These are phyloP conservation scores for Galerucella pusilla DNA, from an alignment of 2,888 invertebrate species.

Conservation along the genomic window DNA sequence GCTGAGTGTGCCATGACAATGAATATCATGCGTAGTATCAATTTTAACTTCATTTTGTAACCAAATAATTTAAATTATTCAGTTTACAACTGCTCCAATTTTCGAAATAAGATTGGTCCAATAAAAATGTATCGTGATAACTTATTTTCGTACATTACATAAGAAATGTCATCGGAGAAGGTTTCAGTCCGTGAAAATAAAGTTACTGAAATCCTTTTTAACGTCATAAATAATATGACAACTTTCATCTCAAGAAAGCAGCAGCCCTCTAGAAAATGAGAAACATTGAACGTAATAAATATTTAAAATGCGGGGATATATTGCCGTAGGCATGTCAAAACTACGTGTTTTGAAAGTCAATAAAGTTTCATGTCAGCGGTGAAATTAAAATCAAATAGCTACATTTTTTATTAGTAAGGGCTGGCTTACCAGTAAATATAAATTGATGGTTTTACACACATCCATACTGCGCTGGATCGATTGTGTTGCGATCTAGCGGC, in stretches of 20 bases:
- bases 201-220: neutral
- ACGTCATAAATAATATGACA: neutral
- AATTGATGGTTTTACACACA: neutral
- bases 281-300: slow-evolving; percentile 3
- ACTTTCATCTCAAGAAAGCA: neutral
- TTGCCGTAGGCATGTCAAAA: neutral
- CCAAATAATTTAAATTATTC: no score
- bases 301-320: neutral
- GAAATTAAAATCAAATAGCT: neutral
- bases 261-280: slow-evolving; percentile 6
- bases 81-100: no score
- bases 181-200: neutral
- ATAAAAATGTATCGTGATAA: no score
- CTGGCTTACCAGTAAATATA: neutral
- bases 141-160: neutral
- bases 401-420: neutral
- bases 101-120: no score
- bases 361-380: neutral
- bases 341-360: neutral
- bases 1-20: no score
- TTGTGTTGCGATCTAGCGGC: no score
- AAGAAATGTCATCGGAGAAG: neutral
- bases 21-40: no score
- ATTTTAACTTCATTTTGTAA: no score
- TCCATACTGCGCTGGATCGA: no score